Conservation (phyloP, 2,797 vertebrate species). For the Tauraco hartlaubi region DNA sequence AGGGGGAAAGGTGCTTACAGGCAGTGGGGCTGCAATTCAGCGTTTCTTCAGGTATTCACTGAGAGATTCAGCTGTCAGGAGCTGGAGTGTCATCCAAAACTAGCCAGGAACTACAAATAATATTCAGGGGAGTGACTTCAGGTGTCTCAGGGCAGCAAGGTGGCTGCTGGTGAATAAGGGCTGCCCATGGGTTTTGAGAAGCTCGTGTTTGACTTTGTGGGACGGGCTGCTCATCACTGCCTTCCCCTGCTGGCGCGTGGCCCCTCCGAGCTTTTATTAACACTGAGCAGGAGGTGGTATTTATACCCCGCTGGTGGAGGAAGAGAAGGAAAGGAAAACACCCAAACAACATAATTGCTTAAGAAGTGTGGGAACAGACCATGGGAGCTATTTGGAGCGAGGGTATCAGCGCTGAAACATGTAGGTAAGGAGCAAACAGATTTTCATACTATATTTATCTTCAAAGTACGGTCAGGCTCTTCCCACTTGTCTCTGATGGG, state of each 20-base stretch:
- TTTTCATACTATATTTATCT: background rate
- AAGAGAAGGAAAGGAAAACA: background rate
- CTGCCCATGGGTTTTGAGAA: background rate
- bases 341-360: slow-evolving; percentile 6
- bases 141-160: background rate
- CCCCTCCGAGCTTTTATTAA: background rate
- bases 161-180: background rate
- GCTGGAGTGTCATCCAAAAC: background rate
- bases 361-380: background rate
- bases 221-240: background rate
- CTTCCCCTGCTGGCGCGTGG: background rate
- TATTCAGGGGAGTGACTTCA: background rate
- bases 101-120: background rate
- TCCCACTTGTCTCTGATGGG: background rate
- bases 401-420: background rate
- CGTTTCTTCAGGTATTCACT: background rate
- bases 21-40: background rate
- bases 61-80: background rate
- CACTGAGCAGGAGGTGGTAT: background rate
- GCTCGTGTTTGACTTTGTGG: background rate
- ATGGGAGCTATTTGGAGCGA: background rate
- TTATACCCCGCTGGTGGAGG: background rate
- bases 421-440: slow-evolving; percentile 14
- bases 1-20: background rate
- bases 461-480: background rate